A percentile compares a stretch with the other conserved stretches of the same genome.
These are phyloP conservation scores for Pseudococcus jackbeardsleyi DNA, from an alignment of 2,888 invertebrate species.

Conservation along the genomic window DNA sequence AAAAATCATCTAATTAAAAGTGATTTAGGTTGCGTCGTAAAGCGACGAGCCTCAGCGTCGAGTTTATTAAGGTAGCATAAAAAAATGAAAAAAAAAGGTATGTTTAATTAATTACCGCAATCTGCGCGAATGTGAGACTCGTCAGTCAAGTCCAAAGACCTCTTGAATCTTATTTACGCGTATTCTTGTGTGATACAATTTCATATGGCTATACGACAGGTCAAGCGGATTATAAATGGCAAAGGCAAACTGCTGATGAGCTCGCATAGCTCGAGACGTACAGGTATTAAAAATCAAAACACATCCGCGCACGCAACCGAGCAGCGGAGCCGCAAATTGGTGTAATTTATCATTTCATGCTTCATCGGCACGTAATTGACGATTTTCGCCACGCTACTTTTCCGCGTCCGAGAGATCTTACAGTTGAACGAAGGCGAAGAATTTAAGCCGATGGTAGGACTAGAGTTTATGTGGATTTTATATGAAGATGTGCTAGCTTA, in stretches of 20 bases:
- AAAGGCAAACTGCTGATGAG: too few relatives aligned
- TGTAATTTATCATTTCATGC: constrained; percentile 45
- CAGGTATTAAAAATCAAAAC: constrained; percentile 33
- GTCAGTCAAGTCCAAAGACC: constrained; percentile 52
- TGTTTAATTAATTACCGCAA: constrained; percentile 43
- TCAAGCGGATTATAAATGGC: constrained; percentile 46
- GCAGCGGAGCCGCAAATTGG: constrained; percentile 5
- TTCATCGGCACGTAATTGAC: constrained; percentile 49
- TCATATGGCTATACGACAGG: constrained; percentile 33
- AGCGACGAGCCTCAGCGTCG: neutral
- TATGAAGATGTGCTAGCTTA: neutral
- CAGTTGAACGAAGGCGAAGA: constrained; percentile 7
- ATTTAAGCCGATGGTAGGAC: neutral
- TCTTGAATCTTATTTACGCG: neutral
- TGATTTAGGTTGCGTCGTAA: constrained; percentile 43
- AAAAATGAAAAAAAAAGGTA: neutral
- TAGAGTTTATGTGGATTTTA: too few relatives aligned
- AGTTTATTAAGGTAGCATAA: constrained; percentile 36
- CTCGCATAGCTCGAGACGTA: too few relatives aligned
- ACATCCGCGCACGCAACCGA: neutral
- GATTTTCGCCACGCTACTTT: constrained; percentile 45
- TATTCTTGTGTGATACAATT: constrained; percentile 13
- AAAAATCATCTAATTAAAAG: constrained; percentile 35
- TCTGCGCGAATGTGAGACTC: neutral
- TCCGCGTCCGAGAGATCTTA: neutral